Evolutionary conservation across 2,113 vertebrate genomes (phyloP).

Genomic region (Muntiacus muntjak): DNA sequence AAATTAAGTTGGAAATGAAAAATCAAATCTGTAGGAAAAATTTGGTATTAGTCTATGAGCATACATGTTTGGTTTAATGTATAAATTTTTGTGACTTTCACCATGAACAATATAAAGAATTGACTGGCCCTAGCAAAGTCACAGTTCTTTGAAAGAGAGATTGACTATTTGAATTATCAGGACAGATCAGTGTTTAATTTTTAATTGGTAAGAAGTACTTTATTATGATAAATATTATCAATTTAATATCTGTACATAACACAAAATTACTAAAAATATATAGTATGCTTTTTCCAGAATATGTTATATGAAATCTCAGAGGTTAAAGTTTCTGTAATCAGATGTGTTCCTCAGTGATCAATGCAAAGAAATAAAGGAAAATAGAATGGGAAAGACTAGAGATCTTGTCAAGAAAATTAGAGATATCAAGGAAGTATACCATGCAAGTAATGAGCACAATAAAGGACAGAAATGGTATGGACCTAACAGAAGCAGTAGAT

Average conservation of each 20-base stretch:
- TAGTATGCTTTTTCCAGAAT: background rate
- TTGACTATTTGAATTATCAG: slow-evolving; percentile 1
- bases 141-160: slow-evolving; percentile 25
- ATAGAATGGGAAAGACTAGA: background rate
- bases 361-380: background rate
- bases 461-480: background rate
- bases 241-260: slow-evolving; percentile 9
- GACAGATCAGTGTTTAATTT: background rate
- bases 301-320: background rate
- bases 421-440: background rate
- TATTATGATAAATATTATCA: background rate
- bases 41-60: background rate
- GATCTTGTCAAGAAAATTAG: background rate
- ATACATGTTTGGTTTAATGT: background rate
- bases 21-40: background rate
- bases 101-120: background rate
- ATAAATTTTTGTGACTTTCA: background rate
- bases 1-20: slow-evolving; percentile 17
- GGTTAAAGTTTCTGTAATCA: background rate
- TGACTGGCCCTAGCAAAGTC: background rate
- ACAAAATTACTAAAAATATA: background rate
- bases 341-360: background rate
- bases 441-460: background rate
- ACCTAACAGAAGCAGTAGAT: background rate
- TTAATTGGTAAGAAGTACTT: slow-evolving; percentile 1